A percentile compares a stretch with the other conserved stretches of the same genome.
These are phyloP conservation scores for Ictidomys tridecemlineatus DNA, from an alignment of 2,113 vertebrate species.

Conservation along the genomic window DNA sequence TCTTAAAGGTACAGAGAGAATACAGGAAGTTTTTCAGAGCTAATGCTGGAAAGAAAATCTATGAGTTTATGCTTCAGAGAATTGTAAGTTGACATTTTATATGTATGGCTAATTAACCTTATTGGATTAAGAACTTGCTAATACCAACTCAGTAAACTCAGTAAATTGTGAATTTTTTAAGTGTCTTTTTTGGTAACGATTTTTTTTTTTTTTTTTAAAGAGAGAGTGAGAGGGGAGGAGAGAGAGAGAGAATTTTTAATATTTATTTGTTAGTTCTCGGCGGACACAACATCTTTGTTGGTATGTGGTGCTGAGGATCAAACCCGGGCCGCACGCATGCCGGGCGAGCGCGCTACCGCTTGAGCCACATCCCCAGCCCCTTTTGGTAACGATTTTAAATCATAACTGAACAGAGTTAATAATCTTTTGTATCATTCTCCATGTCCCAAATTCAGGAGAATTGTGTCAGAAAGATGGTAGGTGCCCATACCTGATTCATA, in stretches of 20 bases:
- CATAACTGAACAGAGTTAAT: background rate
- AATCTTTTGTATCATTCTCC: background rate
- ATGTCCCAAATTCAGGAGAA: background rate
- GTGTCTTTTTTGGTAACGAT: background rate
- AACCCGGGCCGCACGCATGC: too few relatives aligned
- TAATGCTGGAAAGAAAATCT: constrained; percentile 98
- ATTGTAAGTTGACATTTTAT: constrained; percentile 90
- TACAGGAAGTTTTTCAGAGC: constrained; percentile 99
- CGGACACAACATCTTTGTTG: too few relatives aligned
- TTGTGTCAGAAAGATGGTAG: background rate
- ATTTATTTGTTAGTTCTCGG: too few relatives aligned
- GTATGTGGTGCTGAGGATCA: too few relatives aligned
- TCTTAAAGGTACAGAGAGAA: constrained; percentile 95
- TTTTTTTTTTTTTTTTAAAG: background rate
- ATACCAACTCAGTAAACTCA: background rate
- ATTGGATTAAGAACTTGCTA: background rate
- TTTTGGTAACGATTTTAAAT: background rate
- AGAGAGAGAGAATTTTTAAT: too few relatives aligned
- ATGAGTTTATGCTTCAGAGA: constrained; percentile 96
- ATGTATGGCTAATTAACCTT: background rate
- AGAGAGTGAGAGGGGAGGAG: too few relatives aligned
- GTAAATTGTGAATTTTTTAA: background rate
- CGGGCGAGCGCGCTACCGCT: too few relatives aligned
- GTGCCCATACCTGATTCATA: background rate
- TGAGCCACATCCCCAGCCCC: too few relatives aligned